Evolutionary conservation across 2,888 invertebrate genomes (phyloP), one percentile per base, ranked within the genome.

Genomic region (Pantelozetes paolii): DNA sequence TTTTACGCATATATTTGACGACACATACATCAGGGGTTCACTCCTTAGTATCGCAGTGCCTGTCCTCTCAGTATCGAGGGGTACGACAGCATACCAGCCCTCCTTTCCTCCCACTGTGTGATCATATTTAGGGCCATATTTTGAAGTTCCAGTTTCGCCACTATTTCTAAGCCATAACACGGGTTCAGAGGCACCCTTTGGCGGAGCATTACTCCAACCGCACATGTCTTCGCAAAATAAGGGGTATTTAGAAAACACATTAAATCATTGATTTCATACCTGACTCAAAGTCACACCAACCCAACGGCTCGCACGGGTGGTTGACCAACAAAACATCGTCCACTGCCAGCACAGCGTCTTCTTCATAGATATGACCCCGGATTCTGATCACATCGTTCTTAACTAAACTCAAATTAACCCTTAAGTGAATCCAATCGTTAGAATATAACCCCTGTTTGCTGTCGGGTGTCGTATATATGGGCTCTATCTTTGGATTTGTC

Each of bases 281-380:
- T 57, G 32, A 40, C 32, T 72, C 72, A 20, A 72, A 72, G 26
- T 72, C 57, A 64, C 72, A 72, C 30, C 57, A 54, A 13, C 72
- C 72, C 1, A 23, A 2, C 1, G 36, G 36, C 28, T 72, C 72
- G 23, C 72, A 72, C 9, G 54, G 62, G n/a, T 59, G 40, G 8
- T 8, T 11, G 5, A 36, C 13, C 13, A 72, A 18, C 15, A 57
- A 30, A 15, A 72, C 9, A 30, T 72, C 72, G 23, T 72, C 72
- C 6, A 72, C 42, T 1, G 72, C 72, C 23, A 72, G 28, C 13
- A 57, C 30, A 9, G 72, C 26, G 1, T 26, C 8, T 1, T 5
- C 23, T 20, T 57, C 32, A 8, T 59, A 28, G 18, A 30, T 15
- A 13, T 13, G 32, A 13, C 30, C 59, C 18, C n/a, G 26, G 13